Percentiles rank a stretch among this genome's conserved stretches.
These are phyloP conservation scores for Melipona quadrifasciata DNA, from an alignment of 1,140 invertebrate genomes.

Conservation along the genomic window DNA sequence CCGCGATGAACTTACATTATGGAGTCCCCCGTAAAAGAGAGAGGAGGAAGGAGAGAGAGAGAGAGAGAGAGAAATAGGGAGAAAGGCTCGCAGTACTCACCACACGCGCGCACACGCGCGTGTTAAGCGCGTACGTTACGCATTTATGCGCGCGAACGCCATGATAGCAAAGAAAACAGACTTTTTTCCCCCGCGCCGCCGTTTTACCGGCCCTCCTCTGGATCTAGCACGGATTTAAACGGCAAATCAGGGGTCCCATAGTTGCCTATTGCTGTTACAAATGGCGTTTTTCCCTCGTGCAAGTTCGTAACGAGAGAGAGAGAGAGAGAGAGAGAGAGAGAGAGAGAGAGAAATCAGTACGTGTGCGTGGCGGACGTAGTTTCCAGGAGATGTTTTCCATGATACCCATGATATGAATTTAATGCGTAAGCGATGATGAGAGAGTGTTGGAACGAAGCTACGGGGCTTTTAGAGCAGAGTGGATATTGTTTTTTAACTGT, in stretches of 20 bases:
- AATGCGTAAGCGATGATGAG: neutral
- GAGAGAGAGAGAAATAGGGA: neutral
- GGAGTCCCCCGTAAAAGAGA: constrained; percentile 39
- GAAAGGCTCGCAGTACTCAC: neutral
- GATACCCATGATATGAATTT: neutral
- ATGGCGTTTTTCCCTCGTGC: constrained; percentile 29
- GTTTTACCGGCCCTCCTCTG: constrained; percentile 38
- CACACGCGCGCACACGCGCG: neutral
- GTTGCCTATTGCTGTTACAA: constrained; percentile 28
- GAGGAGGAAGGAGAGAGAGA: neutral
- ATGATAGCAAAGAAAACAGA: constrained; percentile 48
- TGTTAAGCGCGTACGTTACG: constrained; percentile 1
- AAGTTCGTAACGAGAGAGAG: neutral
- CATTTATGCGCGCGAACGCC: neutral
- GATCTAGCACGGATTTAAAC: constrained; percentile 55
- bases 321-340: no score
- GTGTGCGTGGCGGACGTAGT: neutral
- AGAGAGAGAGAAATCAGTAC: neutral
- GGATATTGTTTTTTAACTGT: neutral
- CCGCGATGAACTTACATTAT: constrained; percentile 76
- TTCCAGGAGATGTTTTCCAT: neutral
- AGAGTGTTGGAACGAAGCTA: neutral
- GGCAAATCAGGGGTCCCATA: constrained; percentile 38
- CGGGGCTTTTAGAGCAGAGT: neutral
- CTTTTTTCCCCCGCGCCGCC: constrained; percentile 25